Evolutionary conservation across 2,113 vertebrate genomes (phyloP).

Genomic region (Nansenia antarctica): DNA sequence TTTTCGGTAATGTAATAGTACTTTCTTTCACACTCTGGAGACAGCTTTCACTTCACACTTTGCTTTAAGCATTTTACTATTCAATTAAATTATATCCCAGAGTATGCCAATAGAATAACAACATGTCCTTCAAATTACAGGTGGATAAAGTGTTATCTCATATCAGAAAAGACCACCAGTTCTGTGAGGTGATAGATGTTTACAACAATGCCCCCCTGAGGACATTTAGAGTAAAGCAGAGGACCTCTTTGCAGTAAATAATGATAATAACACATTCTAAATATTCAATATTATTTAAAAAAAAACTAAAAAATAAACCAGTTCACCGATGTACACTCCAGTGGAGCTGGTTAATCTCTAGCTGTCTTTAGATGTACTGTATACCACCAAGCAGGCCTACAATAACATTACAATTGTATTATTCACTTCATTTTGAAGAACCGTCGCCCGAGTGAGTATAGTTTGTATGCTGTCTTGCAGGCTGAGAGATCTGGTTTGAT

Average conservation of each 20-base stretch:
- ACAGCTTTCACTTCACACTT: no score
- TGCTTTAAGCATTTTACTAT: neutral
- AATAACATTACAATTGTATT: constrained; percentile 2
- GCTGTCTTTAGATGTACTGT: neutral
- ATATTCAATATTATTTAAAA: neutral
- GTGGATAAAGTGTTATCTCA: neutral
- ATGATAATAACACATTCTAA: neutral
- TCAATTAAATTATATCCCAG: no score
- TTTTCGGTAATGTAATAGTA: no score
- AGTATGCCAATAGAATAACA: no score
- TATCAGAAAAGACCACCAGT: neutral
- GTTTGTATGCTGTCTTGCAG: neutral
- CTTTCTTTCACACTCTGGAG: no score
- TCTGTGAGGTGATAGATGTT: constrained; percentile 22
- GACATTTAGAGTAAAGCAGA: constrained; percentile 48
- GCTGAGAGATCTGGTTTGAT: constrained; percentile 33
- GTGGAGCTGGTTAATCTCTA: no score
- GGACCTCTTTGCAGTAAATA: neutral
- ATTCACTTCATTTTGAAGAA: constrained; percentile 8
- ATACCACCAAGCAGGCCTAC: neutral
- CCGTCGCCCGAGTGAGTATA: neutral
- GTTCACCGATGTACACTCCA: no score
- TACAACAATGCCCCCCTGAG: constrained; percentile 64
- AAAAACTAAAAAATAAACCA: no score
- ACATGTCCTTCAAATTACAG: neutral